phyloP scores from a whole-genome alignment of 2,797 vertebrate species.

The Platalea minor region DNA sequence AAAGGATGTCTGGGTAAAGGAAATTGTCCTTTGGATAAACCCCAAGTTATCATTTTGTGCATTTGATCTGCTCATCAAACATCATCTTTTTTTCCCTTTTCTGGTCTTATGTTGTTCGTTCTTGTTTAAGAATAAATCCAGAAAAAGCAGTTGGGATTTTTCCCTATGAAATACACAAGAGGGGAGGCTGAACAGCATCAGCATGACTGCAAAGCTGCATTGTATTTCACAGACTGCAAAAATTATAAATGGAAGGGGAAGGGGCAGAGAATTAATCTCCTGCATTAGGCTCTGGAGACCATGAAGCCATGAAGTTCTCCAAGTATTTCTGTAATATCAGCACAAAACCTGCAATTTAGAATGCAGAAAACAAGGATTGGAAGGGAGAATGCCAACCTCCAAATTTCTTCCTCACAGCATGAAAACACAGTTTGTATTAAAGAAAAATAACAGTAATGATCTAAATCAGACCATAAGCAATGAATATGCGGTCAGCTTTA shows the following conservation, averaged over 20 bases:
- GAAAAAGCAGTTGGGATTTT: not conserved
- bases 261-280: not conserved
- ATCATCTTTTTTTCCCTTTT: not conserved
- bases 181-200: not conserved
- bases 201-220: not conserved
- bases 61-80: constrained; percentile 29
- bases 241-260: not conserved
- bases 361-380: not conserved
- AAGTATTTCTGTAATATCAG: not conserved
- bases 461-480: not conserved
- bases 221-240: not conserved
- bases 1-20: constrained; percentile 32
- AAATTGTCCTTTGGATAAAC: constrained; percentile 56
- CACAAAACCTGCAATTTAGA: not conserved
- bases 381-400: not conserved
- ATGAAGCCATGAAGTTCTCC: not conserved
- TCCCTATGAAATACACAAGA: not conserved
- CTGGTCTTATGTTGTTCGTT: not conserved
- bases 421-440: not conserved
- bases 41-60: constrained; percentile 4
- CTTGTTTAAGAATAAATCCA: not conserved
- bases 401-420: not conserved
- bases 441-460: not conserved
- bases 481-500: not conserved
- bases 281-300: not conserved